phyloP scores from a whole-genome alignment of 1,140 invertebrate genomes.

The Lycorma delicatula region DNA sequence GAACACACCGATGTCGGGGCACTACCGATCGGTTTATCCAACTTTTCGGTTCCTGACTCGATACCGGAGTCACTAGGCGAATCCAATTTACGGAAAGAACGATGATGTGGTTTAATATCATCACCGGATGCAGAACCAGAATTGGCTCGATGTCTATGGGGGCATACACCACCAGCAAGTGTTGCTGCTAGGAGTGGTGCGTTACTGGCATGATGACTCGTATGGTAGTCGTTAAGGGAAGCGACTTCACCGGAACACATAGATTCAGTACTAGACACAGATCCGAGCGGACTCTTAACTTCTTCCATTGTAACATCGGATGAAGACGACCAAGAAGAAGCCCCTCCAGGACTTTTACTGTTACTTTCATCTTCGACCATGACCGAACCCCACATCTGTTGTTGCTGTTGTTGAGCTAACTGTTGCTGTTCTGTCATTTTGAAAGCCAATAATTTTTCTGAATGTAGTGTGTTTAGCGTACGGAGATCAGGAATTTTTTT shows the following conservation, averaged over 20 bases:
- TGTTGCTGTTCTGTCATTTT: constrained; percentile 83
- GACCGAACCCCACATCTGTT: constrained; percentile 45
- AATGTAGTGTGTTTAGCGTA: constrained; percentile 91
- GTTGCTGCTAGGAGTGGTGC: constrained; percentile 70
- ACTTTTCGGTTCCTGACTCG: constrained; percentile 81
- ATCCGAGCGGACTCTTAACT: constrained; percentile 72
- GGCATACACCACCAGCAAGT: constrained; percentile 55
- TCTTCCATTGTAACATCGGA: constrained; percentile 63
- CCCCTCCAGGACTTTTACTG: constrained; percentile 47
- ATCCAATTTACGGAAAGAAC: constrained; percentile 69
- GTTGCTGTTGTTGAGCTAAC: constrained; percentile 42
- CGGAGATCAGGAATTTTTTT: constrained; percentile 91
- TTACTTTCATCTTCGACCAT: constrained; percentile 30
- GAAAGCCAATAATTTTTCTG: constrained; percentile 89
- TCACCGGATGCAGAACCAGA: constrained; percentile 64
- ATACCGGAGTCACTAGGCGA: constrained; percentile 88
- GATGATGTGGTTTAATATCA: constrained; percentile 47
- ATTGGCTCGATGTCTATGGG: constrained; percentile 53
- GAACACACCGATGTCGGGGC: constrained; percentile 73
- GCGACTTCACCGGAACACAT: constrained; percentile 54
- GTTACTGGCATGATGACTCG: constrained; percentile 44
- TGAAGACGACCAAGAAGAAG: constrained; percentile 54
- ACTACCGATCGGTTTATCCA: constrained; percentile 57
- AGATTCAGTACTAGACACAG: constrained; percentile 76
- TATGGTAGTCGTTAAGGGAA: constrained; percentile 43